Evolutionary conservation across 2,888 invertebrate species (phyloP), one percentile per base, ranked within the genome.

Genomic region (Nomada ferruginata): DNA sequence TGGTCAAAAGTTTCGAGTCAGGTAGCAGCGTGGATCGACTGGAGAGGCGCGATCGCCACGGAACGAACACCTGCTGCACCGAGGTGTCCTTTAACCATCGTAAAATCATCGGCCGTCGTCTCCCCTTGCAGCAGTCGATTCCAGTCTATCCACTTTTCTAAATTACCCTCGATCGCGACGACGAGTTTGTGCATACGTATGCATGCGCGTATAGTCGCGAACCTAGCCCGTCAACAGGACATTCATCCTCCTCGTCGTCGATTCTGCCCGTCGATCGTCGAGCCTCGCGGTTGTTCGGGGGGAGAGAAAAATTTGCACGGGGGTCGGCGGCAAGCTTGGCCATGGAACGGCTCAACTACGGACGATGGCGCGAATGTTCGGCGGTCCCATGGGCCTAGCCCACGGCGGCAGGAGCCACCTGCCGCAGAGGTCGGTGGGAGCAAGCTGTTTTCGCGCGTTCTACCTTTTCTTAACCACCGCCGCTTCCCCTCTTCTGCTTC

Each of bases 391-490:
- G 91, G 90, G 89, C 89, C 88, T 88, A 89, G 91, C 91, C 90
- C 88, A 87, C 84, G 90, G 90, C 87, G 89, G 89, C 89, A 90
- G 90, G 91, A 93, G 91, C 92, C 93, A 93, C 93, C 93, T 93
- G 93, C 93, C 93, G 89, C 86, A 86, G 80, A 86, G 88, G 86
- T 89, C 90, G 85, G 87, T 88, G 89, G 87, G 91, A 89, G 89
- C 89, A 88, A 89, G 89, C 90, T 86, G 84, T 86, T 84, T 83
- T 84, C 84, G 76, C 79, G 72, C 69, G 59, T 71, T 76, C 78
- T 76, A 59, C 83, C 82, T 79, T 61, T 55, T 72, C 66, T 36
- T 44, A 81, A 81, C 53, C 82, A 55, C 55, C 26, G 55, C n/a
- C 42, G 29, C 52, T 55, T 47, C 64, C 29, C 29, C 55, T 50